Evolutionary conservation across 1,140 invertebrate species (phyloP).

Genomic region (Platyura marginata): DNA sequence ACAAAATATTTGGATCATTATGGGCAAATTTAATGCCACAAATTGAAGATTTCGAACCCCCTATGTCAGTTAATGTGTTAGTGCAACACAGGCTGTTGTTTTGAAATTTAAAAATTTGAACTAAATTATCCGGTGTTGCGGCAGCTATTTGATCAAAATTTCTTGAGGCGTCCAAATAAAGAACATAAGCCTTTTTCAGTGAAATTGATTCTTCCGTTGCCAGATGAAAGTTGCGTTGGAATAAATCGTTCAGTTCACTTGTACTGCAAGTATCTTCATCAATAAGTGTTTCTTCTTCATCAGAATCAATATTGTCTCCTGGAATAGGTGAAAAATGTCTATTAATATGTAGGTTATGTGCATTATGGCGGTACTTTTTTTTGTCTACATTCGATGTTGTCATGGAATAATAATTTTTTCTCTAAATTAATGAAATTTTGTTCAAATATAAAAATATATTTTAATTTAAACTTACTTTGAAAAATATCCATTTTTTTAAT

Average conservation of each 20-base stretch:
- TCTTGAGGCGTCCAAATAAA: slow-evolving; percentile 17
- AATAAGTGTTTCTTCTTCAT: neutral
- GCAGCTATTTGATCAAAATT: slow-evolving; percentile 2
- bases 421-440: too few relatives aligned
- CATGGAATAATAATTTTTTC: too few relatives aligned
- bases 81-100: neutral
- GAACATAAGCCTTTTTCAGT: slow-evolving; percentile 15
- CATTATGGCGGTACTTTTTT: too few relatives aligned
- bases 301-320: too few relatives aligned
- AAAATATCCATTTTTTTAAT: too few relatives aligned
- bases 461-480: too few relatives aligned
- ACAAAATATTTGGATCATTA: neutral
- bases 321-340: too few relatives aligned
- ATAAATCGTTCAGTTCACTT: neutral
- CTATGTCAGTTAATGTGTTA: neutral
- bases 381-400: too few relatives aligned
- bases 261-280: neutral
- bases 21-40: neutral
- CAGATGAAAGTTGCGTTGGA: neutral
- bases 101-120: neutral
- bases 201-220: slow-evolving; percentile 12
- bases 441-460: too few relatives aligned
- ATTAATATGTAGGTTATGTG: too few relatives aligned
- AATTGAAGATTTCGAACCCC: neutral
- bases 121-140: neutral